These are phyloP conservation scores for Micronycteris hirsuta DNA, from an alignment of 2,113 vertebrate genomes.

Conservation along the genomic window DNA sequence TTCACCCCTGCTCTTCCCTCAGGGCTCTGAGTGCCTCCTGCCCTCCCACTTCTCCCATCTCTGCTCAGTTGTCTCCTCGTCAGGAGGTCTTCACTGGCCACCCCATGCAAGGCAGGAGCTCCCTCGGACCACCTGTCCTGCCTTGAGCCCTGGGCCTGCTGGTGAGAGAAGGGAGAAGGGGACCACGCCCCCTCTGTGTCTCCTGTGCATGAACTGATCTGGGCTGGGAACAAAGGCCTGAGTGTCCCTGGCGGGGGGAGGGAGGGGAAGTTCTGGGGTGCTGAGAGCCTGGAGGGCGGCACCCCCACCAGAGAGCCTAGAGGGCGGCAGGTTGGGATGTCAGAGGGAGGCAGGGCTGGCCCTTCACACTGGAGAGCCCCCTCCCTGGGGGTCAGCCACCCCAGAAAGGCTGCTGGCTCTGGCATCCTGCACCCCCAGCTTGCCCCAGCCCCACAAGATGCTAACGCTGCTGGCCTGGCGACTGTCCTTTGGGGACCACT, in stretches of 20 bases:
- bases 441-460: background rate
- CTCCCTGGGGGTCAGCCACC: background rate
- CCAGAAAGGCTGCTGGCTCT: background rate
- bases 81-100: background rate
- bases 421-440: background rate
- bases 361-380: background rate
- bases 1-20: background rate
- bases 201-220: background rate
- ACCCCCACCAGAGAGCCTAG: background rate
- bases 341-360: background rate
- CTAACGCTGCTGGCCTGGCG: background rate
- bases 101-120: background rate
- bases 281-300: background rate
- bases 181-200: background rate
- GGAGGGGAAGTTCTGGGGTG: too few species aligned
- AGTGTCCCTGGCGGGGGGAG: background rate
- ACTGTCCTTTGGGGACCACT: background rate
- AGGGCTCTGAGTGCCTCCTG: accelerated
- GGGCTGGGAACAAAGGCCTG: background rate
- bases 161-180: background rate
- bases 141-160: background rate
- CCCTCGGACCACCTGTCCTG: background rate
- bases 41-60: background rate
- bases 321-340: background rate
- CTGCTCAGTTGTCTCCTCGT: background rate